Percentiles rank a stretch among this genome's conserved stretches.
These are phyloP conservation scores for Zaprionus tsacasi DNA, from an alignment of 1,140 invertebrate species.

Conservation along the genomic window DNA sequence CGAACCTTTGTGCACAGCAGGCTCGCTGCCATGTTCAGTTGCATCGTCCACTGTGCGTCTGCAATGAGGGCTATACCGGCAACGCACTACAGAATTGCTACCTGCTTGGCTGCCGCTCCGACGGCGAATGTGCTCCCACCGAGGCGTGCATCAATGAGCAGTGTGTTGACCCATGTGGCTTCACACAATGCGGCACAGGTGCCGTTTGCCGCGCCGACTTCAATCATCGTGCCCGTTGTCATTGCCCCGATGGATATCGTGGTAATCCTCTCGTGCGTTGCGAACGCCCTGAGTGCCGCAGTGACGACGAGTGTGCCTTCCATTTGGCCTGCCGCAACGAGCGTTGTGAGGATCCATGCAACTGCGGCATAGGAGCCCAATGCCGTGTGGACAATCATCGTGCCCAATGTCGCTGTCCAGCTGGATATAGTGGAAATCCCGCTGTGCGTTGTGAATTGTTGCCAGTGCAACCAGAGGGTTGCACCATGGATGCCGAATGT, in stretches of 20 bases:
- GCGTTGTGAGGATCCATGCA: constrained; percentile 92
- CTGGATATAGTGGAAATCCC: constrained; percentile 92
- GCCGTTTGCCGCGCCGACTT: constrained; percentile 90
- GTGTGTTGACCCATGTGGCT: constrained; percentile 92
- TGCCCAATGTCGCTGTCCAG: constrained; percentile 92
- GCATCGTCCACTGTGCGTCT: constrained; percentile 93
- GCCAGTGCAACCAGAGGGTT: constrained; percentile 87
- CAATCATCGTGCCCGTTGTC: constrained; percentile 91
- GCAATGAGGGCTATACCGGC: constrained; percentile 92
- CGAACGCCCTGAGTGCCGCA: constrained; percentile 90
- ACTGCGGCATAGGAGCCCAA: constrained; percentile 88
- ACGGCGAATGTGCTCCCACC: constrained; percentile 92
- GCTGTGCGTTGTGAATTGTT: constrained; percentile 87
- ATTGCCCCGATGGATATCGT: constrained; percentile 90
- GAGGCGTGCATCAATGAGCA: constrained; percentile 93
- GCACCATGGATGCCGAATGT: constrained; percentile 93
- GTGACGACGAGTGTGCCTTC: constrained; percentile 89
- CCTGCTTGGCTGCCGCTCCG: constrained; percentile 91
- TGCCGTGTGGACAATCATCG: constrained; percentile 92
- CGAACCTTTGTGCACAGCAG: constrained; percentile 91
- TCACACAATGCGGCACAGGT: constrained; percentile 92
- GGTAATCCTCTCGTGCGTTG: constrained; percentile 92
- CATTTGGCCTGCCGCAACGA: constrained; percentile 90
- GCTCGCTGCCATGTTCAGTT: constrained; percentile 92
- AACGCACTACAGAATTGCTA: constrained; percentile 88